Conservation (phyloP, 2,113 vertebrate species). For the Lethenteron camtschaticum region DNA sequence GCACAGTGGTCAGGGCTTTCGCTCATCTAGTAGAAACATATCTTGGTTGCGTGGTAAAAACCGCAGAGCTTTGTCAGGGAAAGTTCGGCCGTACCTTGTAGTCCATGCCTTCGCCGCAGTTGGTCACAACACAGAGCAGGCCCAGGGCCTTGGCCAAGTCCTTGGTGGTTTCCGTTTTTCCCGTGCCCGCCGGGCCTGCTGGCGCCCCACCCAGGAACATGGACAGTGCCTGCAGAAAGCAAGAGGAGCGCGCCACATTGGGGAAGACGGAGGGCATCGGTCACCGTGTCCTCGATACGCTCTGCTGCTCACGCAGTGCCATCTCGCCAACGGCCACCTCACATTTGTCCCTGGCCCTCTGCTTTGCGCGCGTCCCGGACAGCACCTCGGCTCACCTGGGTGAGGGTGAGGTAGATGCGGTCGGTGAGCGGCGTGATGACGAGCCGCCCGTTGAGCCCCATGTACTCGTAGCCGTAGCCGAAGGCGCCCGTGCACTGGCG, state of each 20-base stretch:
- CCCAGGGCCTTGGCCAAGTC: conserved; percentile 88
- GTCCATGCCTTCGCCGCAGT: conserved; percentile 96
- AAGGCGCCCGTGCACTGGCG: conserved; percentile 69
- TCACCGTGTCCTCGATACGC: no score
- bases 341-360: no score
- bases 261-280: not conserved
- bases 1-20: no score
- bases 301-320: no score
- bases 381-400: conserved; percentile 35
- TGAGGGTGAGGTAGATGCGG: conserved; percentile 81
- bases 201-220: conserved; percentile 87
- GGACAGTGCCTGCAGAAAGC: conserved; percentile 47
- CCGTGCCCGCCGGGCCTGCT: conserved; percentile 81
- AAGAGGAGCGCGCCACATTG: conserved; percentile 1
- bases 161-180: conserved; percentile 90
- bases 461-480: conserved; percentile 81
- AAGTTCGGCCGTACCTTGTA: conserved; percentile 41
- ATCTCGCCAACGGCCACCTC: no score
- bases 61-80: no score
- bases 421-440: conserved; percentile 91
- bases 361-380: no score
- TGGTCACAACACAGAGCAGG: conserved; percentile 78
- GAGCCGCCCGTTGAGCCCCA: conserved; percentile 78
- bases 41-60: no score
- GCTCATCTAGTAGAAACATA: no score